Base-by-base conservation (phyloP, 2,797 vertebrate genomes). In the Mionectes olivaceus region DNA sequence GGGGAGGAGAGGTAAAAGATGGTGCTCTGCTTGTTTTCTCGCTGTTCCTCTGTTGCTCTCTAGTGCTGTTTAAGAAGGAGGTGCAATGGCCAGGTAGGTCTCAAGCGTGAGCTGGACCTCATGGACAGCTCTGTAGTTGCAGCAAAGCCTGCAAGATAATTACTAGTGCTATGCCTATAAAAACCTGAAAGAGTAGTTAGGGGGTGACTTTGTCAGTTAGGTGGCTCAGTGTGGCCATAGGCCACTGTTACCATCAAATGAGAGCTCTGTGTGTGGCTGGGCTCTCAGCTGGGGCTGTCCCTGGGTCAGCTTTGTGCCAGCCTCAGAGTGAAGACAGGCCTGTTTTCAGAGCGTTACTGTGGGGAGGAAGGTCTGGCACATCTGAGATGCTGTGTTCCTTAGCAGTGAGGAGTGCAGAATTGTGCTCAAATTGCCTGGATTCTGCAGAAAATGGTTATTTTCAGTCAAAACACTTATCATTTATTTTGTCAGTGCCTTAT, bases 401-500 rank as follows among this genome's bases (percentile, higher is more conserved):
- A 67, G 67, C 43, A 25, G 18, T 6, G 28, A 28, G 46, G 30
- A 44, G 32, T 44, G 33, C 33, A 46, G 64, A 82, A 67, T 28
- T 63, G 57, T 63, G 33, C 39, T 73, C 44, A 56, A 2, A n/a
- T 76, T 73, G 55, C 50, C 70, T 84, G 76, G 56, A 90, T 86
- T 68, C 68, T 76, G 44, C 46, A 74, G 32, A 94, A 79, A 88
- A 53, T 5, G 0, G n/a, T 89, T 87, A 27, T 70, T 90, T 97
- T 82, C 74, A 53, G 43, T 91, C 90, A 83, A 94, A 93, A 82
- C 37, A 33, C 15, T 71, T 88, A 28, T 7, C 5, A 11, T 84
- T 92, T 83, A 82, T 95, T 95, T 92, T 95, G 30, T 50, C 81
- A 68, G 83, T 80, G 39, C 23, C 60, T 95, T 96, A 41, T 84